Evolutionary conservation across 2,888 invertebrate genomes (phyloP), one percentile per base, ranked within the genome.

Genomic region (Polydrusus pterygomalis): DNA sequence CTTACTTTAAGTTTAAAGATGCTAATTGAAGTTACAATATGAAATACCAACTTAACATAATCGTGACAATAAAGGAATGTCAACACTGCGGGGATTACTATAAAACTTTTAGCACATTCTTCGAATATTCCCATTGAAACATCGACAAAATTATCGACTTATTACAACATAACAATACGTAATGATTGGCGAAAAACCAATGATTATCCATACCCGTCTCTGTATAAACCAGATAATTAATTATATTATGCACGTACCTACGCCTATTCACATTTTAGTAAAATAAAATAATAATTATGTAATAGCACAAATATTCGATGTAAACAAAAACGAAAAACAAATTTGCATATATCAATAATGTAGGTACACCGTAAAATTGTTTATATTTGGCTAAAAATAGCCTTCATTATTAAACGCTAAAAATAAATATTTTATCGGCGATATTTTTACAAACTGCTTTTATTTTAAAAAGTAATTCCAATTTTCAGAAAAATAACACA

Each of bases 161-260:
- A 17, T 9, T 11, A 34, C 47, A 47, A 47, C 13, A 49, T 34
- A 7, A 7, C 8, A 34, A 34, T 34, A 7, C 34, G 8, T 34
- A 34, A 34, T 34, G 8, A 34, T 34, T 2, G 8, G 34, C 8
- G 49, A 45, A 45, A 43, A 20, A 11, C 30, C 25, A 25, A 15
- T 34, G 34, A 49, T 49, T 17, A 64, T 47, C 34, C 34, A 10
- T 17, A 64, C 47, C 34, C 34, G 8, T 18, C 10, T 40, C 30
- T 49, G 17, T 49, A 64, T 10, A 64, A 64, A 49, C 5, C 17
- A 30, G 17, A 64, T 49, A 17, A 49, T 43, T 62, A 62, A 62
- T 49, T 13, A 49, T n/a, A 47, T 7, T 64, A 49, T 64, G 64
- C 64, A 64, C 49, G 64, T 49, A n/a, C n/a, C n/a, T n/a, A 64